Evolutionary conservation across 2,797 vertebrate genomes (phyloP).

Genomic region (Oreonectes daqikongensis): DNA sequence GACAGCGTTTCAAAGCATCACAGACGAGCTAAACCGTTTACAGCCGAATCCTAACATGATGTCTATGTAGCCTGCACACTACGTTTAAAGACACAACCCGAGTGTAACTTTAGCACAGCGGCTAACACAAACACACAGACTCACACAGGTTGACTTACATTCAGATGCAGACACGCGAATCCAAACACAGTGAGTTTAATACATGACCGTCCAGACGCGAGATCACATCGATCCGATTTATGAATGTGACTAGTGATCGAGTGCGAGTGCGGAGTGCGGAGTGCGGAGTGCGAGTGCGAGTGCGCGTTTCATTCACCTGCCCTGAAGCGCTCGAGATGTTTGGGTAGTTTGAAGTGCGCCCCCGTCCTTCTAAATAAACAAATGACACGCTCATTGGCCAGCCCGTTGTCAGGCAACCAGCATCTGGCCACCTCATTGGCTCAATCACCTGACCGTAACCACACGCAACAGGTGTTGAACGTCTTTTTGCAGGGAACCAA

Average conservation of each 20-base stretch:
- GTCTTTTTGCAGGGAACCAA: background rate
- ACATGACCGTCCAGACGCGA: background rate
- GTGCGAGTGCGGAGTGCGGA: too few relatives aligned
- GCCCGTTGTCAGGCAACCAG: slow-evolving; percentile 68
- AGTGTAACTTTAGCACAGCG: slow-evolving; percentile 12
- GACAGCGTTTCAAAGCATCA: background rate
- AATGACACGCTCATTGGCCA: slow-evolving; percentile 69
- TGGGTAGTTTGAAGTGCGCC: slow-evolving; percentile 63
- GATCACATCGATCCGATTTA: background rate
- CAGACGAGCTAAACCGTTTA: too few relatives aligned
- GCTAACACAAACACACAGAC: background rate
- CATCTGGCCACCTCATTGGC: slow-evolving; percentile 67
- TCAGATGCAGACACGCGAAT: background rate
- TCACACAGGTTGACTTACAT: slow-evolving; percentile 18
- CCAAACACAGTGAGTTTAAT: background rate
- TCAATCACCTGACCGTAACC: background rate
- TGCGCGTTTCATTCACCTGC: slow-evolving; percentile 11
- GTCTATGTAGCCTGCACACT: background rate
- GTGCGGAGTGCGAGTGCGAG: too few relatives aligned
- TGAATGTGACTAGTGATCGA: background rate
- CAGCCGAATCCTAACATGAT: background rate
- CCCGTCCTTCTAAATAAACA: slow-evolving; percentile 51
- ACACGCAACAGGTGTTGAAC: slow-evolving; percentile 16
- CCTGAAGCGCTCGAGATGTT: slow-evolving; percentile 9
- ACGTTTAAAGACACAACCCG: background rate